Conservation (phyloP, 2,888 invertebrate genomes). For the Drosophila bunnanda region DNA sequence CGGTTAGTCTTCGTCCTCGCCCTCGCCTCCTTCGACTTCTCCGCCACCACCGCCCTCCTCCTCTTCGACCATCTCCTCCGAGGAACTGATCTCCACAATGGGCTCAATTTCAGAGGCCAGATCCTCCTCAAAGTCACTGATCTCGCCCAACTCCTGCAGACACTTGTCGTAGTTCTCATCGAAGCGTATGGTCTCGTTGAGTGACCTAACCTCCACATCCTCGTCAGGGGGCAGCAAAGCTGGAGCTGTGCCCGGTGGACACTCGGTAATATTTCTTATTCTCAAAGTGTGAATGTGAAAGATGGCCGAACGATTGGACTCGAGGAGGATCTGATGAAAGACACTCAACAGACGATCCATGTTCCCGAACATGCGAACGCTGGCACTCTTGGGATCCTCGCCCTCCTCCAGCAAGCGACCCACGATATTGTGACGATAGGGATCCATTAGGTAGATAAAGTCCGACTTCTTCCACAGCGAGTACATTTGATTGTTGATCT, state of each 20-base stretch:
- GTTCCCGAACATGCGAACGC: conserved; percentile 80
- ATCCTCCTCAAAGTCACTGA: conserved; percentile 81
- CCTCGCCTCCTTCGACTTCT: conserved; percentile 56
- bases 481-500: conserved; percentile 81
- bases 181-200: conserved; percentile 79
- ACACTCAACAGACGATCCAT: conserved; percentile 77
- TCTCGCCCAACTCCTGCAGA: conserved; percentile 64
- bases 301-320: conserved; percentile 75
- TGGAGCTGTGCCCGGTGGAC: conserved; percentile 67
- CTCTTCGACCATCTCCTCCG: conserved; percentile 72
- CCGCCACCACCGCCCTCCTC: conserved; percentile 68
- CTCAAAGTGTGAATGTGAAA: conserved; percentile 75
- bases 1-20: conserved; percentile 32
- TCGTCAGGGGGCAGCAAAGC: conserved; percentile 62
- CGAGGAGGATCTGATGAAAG: conserved; percentile 79
- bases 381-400: conserved; percentile 73
- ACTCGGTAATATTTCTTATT: conserved; percentile 67
- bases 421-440: conserved; percentile 80
- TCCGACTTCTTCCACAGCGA: conserved; percentile 81
- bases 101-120: conserved; percentile 71
- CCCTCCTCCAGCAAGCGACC: conserved; percentile 67
- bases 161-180: conserved; percentile 78
- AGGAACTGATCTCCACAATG: conserved; percentile 68
- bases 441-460: conserved; percentile 82
- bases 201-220: conserved; percentile 66